Evolutionary conservation across 2,888 invertebrate species (phyloP), one percentile per base, ranked within the genome.

Genomic region (Marronus borbonicus): DNA sequence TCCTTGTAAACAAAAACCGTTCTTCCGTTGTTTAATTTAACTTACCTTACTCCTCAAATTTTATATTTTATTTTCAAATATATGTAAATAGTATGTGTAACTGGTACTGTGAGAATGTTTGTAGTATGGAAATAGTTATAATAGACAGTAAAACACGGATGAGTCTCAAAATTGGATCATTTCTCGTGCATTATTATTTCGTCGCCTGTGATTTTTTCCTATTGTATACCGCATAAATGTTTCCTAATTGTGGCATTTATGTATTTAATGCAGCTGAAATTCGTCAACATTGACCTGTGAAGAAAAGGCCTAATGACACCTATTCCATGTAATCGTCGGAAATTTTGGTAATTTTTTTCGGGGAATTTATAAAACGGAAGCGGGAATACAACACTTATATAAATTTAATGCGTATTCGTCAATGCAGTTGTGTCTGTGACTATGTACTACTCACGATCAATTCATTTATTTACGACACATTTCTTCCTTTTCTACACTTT

Each of bases 181-280:
- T 72, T 39, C 20, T 14, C 20, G 60, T 44, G 39, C 58, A 39
- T 58, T 72, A 58, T 58, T 72, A 72, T 72, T 72, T 24, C 24
- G 72, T 72, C 72, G 72, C 58, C 60, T 20, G 58, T 72, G 72
- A 72, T 72, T 72, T 72, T 24, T 72, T 58, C 58, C 39, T 20
- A 72, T 58, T 72, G 60, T 58, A 39, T 39, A 39, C 39, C 3
- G 2, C 39, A 60, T 72, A 72, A 72, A 72, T 20, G 72, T 52
- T 72, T 60, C 39, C 58, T 72, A 72, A 72, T 72, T 72, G 72
- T 72, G 14, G 58, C 58, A 39, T 60, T 72, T 72, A 72, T 72
- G 72, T 72, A 72, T 39, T 72, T 72, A 72, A 58, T 12, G 20
- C 12, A 17, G 58, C 39, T 12, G 31, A 36, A 36, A 36, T 5